Conservation (phyloP, 1,140 invertebrate species). For the Drosophila pandora region DNA sequence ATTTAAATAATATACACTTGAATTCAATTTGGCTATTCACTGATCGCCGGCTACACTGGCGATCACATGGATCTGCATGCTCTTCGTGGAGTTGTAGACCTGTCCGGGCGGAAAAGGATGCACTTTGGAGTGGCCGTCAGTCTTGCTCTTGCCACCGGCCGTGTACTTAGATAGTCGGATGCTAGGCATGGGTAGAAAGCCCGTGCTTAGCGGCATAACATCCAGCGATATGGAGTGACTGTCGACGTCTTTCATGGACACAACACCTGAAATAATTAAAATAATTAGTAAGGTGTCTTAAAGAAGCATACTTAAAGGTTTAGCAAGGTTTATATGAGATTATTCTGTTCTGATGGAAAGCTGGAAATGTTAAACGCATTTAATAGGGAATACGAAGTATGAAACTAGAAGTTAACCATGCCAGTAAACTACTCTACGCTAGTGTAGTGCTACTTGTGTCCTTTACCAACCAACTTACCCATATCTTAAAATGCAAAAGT, state of each 20-base stretch:
- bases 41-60: constrained; percentile 76
- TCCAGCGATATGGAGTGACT: constrained; percentile 92
- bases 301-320: neutral
- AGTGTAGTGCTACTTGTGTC: constrained; percentile 22
- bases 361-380: neutral
- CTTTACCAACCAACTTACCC: constrained; percentile 55
- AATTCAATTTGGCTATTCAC: constrained; percentile 49
- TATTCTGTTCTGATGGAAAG: constrained; percentile 8
- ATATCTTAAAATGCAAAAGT: constrained; percentile 63
- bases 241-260: constrained; percentile 89
- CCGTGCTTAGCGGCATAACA: constrained; percentile 95
- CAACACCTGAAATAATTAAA: constrained; percentile 87
- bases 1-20: constrained; percentile 2
- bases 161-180: constrained; percentile 96
- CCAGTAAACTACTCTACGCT: constrained; percentile 4
- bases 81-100: constrained; percentile 94
- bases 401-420: constrained; percentile 4
- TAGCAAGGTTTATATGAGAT: neutral
- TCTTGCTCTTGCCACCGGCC: constrained; percentile 88
- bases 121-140: constrained; percentile 89
- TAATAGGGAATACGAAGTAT: neutral
- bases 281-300: neutral
- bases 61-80: constrained; percentile 94
- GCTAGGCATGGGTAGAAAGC: constrained; percentile 93
- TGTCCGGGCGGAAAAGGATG: constrained; percentile 94